Evolutionary conservation across 2,888 invertebrate species (phyloP).

Genomic region (Ophioninae sp.): DNA sequence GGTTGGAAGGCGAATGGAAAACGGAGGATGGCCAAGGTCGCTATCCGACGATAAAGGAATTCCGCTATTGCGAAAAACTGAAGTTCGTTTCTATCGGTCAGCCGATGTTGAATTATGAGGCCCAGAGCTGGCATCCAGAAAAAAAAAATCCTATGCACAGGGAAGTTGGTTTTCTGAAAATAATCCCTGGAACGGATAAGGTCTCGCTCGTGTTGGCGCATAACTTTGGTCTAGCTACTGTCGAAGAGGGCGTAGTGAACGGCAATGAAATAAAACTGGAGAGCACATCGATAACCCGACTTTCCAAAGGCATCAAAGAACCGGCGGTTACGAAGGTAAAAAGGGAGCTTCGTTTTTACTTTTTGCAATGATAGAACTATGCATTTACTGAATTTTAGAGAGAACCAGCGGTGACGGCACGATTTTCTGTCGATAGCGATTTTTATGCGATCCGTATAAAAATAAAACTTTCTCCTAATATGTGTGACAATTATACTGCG

Average conservation of each 20-base stretch:
- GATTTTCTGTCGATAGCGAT: too few relatives aligned
- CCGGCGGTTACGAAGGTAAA: constrained; percentile 81
- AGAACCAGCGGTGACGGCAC: too few relatives aligned
- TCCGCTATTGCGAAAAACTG: constrained; percentile 83
- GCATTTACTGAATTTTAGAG: too few relatives aligned
- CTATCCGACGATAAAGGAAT: constrained; percentile 84
- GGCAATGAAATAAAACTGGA: constrained; percentile 79
- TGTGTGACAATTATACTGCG: too few relatives aligned
- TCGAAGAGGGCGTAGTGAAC: constrained; percentile 83
- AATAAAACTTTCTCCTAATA: too few relatives aligned
- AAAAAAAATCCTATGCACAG: constrained; percentile 84
- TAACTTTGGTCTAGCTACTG: constrained; percentile 84
- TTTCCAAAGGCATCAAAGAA: constrained; percentile 82
- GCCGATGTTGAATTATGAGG: constrained; percentile 84
- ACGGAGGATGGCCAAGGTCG: constrained; percentile 82
- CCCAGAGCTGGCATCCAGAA: constrained; percentile 82
- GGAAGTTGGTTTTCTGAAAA: constrained; percentile 84
- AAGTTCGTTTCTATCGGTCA: constrained; percentile 84
- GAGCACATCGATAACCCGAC: constrained; percentile 81
- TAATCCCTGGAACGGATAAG: constrained; percentile 83
- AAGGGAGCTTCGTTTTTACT: neutral
- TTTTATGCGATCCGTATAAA: too few relatives aligned
- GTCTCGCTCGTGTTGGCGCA: constrained; percentile 84
- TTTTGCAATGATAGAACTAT: too few relatives aligned
- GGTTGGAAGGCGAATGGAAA: constrained; percentile 85